A percentile compares a stretch with the other conserved stretches of the same genome.
Evolutionary conservation across 2,888 invertebrate species (phyloP).

Genomic region (Hyalella azteca): DNA sequence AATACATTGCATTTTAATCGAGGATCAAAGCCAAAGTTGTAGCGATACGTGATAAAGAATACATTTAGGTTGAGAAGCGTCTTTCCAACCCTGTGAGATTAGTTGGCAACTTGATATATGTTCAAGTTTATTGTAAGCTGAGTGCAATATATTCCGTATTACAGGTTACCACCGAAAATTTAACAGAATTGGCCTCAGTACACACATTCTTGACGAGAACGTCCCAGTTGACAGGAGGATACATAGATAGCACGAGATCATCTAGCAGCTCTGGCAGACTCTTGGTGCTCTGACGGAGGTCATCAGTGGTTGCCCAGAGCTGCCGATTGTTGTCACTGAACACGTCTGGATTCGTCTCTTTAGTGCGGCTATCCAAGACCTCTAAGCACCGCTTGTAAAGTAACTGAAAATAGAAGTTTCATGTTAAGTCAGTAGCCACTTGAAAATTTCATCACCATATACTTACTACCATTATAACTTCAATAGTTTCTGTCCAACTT

Average conservation of each 20-base stretch:
- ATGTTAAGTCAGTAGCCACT: background rate
- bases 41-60: background rate
- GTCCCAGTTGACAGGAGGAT: conserved; percentile 26
- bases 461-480: background rate
- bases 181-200: background rate
- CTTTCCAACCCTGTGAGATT: background rate
- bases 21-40: background rate
- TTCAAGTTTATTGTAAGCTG: background rate
- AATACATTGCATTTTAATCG: background rate
- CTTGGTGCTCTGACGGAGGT: background rate
- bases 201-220: background rate
- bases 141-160: background rate
- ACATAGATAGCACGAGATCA: conserved; percentile 4
- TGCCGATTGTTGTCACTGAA: background rate
- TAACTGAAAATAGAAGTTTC: background rate
- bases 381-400: background rate
- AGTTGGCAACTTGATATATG: background rate
- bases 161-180: background rate
- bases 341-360: background rate
- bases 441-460: background rate
- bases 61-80: background rate
- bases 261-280: background rate
- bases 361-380: background rate
- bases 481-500: no score
- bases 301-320: background rate